Percentiles rank a stretch among this genome's conserved stretches.
Conservation (phyloP, 92 coral and sea anemone species). For the Umimayanthus chanpuru region DNA sequence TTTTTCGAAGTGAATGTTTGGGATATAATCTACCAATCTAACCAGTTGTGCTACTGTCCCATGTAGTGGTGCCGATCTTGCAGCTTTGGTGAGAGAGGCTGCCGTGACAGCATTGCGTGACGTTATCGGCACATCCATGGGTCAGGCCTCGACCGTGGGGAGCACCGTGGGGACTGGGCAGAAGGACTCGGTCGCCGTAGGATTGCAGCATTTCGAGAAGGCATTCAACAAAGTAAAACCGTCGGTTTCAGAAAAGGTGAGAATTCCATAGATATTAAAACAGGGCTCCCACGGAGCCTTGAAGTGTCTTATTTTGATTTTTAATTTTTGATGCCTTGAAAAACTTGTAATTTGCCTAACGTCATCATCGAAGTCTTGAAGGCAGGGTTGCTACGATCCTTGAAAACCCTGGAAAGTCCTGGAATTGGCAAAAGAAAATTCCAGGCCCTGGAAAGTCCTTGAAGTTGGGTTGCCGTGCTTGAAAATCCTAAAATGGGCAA, state of each 20-base stretch:
- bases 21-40: neutral
- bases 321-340: too few species aligned
- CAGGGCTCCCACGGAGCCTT: too few species aligned
- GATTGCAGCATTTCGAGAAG: constrained; percentile 75
- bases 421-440: too few species aligned
- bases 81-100: constrained; percentile 97
- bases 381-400: too few species aligned
- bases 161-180: constrained; percentile 8
- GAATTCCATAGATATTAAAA: neutral
- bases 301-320: too few species aligned
- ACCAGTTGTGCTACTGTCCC: neutral
- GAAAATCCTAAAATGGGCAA: too few species aligned
- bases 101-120: constrained; percentile 93
- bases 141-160: constrained; percentile 7
- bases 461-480: too few species aligned
- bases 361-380: too few species aligned
- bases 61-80: constrained; percentile 91
- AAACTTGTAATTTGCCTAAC: too few species aligned
- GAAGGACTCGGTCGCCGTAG: constrained; percentile 65
- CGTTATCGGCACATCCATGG: constrained; percentile 58
- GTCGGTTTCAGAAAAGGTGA: constrained; percentile 89
- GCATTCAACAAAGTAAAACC: constrained; percentile 91
- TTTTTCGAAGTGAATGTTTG: neutral
- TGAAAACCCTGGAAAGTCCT: too few species aligned
- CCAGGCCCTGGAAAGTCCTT: too few species aligned